phyloP scores from a whole-genome alignment of 2,888 invertebrate species.

The Tetranychus piercei region DNA sequence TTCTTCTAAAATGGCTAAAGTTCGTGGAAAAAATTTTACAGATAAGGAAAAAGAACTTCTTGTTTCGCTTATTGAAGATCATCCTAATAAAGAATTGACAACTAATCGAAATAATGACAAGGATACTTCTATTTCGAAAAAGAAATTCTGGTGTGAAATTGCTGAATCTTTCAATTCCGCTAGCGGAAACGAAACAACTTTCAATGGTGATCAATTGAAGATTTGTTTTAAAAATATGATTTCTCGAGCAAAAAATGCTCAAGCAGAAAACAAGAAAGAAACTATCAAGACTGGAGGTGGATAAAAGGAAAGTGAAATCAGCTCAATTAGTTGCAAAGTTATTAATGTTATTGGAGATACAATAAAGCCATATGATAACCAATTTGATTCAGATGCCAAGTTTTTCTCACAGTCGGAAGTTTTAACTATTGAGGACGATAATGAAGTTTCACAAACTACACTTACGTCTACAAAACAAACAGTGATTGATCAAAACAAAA shows the following conservation, averaged over 20 bases:
- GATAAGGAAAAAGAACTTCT: background rate
- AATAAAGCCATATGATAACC: no score
- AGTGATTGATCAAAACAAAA: no score
- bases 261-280: background rate
- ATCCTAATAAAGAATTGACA: background rate
- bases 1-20: background rate
- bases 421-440: no score
- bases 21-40: background rate
- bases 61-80: background rate
- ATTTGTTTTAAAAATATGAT: constrained; percentile 4
- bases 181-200: background rate
- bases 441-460: no score
- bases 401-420: no score
- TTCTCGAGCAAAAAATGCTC: background rate
- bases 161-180: background rate
- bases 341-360: no score
- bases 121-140: background rate
- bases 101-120: background rate
- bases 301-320: no score
- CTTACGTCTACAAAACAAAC: no score
- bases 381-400: no score
- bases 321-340: no score
- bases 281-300: background rate
- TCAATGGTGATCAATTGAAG: background rate
- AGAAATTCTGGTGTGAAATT: background rate